A percentile compares a stretch with the other conserved stretches of the same genome.
Conservation (phyloP, 2,888 invertebrate genomes). For the Tenthredo distinguenda region DNA sequence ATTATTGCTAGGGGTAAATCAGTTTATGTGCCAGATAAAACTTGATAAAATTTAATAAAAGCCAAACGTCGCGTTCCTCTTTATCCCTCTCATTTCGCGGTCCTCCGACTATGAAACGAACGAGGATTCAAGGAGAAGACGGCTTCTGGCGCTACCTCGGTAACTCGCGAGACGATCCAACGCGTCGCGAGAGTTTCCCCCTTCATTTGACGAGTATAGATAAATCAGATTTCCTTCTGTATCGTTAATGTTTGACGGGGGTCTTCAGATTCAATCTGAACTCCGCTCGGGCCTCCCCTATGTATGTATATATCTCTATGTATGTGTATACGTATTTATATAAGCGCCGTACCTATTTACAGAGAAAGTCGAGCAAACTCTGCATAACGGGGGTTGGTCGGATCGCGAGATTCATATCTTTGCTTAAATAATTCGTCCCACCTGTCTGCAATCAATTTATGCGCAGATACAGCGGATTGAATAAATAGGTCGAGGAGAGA, state of each 20-base stretch:
- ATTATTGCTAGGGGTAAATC: slow-evolving; percentile 47
- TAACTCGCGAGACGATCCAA: not conserved
- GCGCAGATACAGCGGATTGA: slow-evolving; percentile 49
- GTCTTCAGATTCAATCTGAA: slow-evolving; percentile 28
- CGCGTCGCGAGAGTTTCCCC: not conserved
- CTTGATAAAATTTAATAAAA: slow-evolving; percentile 49
- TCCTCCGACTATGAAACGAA: slow-evolving; percentile 29
- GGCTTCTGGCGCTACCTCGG: too few species aligned
- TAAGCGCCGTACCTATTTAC: slow-evolving; percentile 35
- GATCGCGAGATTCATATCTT: slow-evolving; percentile 49
- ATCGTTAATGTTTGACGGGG: slow-evolving; percentile 45
- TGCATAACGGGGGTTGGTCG: not conserved
- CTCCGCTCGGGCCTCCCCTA: not conserved
- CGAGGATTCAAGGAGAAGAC: not conserved
- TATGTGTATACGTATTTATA: not conserved
- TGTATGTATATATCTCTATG: not conserved
- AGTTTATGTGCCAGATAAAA: slow-evolving; percentile 44
- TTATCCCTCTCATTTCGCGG: slow-evolving; percentile 22
- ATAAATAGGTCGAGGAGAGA: slow-evolving; percentile 50
- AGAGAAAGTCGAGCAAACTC: slow-evolving; percentile 42
- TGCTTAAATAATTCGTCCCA: slow-evolving; percentile 49
- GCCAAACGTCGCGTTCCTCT: slow-evolving; percentile 13
- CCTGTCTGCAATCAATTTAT: slow-evolving; percentile 51
- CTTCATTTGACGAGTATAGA: slow-evolving; percentile 45
- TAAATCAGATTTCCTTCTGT: slow-evolving; percentile 36